phyloP scores from a whole-genome alignment of 1,140 invertebrate genomes.

The Nilaparvata lugens region DNA sequence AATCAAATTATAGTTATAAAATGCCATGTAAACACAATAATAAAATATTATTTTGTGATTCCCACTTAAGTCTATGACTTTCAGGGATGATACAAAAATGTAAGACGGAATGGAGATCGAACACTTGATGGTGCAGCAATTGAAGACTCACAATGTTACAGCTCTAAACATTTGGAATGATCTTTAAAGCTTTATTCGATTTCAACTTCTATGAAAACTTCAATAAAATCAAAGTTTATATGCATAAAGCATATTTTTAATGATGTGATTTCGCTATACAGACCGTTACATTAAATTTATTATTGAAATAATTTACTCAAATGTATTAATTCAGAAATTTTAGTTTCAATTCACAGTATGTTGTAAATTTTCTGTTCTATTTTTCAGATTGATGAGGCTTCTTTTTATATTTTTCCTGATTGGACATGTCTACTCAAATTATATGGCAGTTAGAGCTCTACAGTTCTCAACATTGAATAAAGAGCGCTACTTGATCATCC shows the following conservation, averaged over 20 bases:
- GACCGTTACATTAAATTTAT: background rate
- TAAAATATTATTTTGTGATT: too few species aligned
- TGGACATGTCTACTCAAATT: constrained; percentile 80
- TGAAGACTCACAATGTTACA: too few species aligned
- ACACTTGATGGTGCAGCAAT: too few species aligned
- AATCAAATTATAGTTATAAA: too few species aligned
- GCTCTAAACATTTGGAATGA: too few species aligned
- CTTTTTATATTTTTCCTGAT: constrained; percentile 64
- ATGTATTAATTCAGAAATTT: background rate
- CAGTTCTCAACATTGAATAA: constrained; percentile 55
- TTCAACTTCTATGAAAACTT: background rate
- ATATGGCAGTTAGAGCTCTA: constrained; percentile 65
- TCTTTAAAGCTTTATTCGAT: too few species aligned
- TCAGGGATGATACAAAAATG: too few species aligned
- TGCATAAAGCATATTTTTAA: background rate
- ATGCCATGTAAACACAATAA: too few species aligned
- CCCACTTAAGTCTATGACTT: too few species aligned
- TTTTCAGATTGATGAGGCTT: constrained; percentile 51
- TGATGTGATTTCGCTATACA: background rate
- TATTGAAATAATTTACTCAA: background rate
- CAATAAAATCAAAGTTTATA: background rate
- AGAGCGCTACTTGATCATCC: constrained; percentile 55
- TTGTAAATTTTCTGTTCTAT: constrained; percentile 14
- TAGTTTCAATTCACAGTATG: background rate
- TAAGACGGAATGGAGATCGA: too few species aligned